Evolutionary conservation across 2,113 vertebrate genomes (phyloP).

Genomic region (Dermatemys mawii): DNA sequence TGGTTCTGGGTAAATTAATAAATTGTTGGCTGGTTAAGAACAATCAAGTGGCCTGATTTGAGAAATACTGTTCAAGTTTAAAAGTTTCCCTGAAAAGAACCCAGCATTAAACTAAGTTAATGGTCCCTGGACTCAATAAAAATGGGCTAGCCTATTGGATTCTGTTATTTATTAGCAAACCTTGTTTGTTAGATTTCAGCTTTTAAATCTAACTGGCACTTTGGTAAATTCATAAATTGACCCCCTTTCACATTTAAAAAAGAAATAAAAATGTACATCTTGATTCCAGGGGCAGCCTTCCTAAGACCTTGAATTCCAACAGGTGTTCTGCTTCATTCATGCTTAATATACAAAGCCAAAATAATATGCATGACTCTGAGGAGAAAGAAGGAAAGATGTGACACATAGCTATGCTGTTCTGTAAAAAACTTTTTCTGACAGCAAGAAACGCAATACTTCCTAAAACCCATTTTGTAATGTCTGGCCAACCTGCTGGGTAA

Average conservation of each 20-base stretch:
- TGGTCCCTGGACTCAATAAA: neutral
- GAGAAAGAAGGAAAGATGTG: neutral
- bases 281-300: neutral
- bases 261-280: neutral
- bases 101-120: neutral
- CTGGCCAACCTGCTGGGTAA: neutral
- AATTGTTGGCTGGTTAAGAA: neutral
- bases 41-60: neutral
- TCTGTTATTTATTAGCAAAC: neutral
- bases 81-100: neutral
- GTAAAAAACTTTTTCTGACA: conserved; percentile 15
- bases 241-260: neutral
- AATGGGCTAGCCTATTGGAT: neutral
- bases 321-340: neutral
- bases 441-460: neutral
- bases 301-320: neutral
- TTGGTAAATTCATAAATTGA: neutral
- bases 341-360: neutral
- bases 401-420: neutral
- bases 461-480: neutral
- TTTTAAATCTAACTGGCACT: neutral
- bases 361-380: neutral
- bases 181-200: neutral
- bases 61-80: neutral
- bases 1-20: neutral